Evolutionary conservation across 2,113 vertebrate genomes (phyloP), one percentile per base, ranked within the genome.

Genomic region (Macaca nemestrina): DNA sequence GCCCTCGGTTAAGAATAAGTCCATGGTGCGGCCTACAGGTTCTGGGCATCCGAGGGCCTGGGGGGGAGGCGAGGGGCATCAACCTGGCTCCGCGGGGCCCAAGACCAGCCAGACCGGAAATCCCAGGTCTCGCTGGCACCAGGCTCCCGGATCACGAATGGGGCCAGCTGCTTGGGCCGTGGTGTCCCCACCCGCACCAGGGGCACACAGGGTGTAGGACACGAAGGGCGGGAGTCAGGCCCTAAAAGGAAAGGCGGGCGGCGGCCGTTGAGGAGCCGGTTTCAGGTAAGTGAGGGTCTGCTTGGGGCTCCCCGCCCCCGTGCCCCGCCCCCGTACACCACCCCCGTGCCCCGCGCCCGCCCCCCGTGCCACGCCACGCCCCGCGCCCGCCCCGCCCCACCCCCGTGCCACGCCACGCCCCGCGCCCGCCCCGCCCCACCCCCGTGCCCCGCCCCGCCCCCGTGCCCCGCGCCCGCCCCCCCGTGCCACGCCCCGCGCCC

Each of bases 11-110:
- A 98, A 95, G 96, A 97, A 91, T 92, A 97, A 96, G 94, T 98
- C 97, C 97, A 98, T 97, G 95, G 96, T 96, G 97, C 92, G 95
- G 98, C 97, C 97, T 98, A 97, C 96, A 97, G 97, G 96, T 97
- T 97, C 98, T 98, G 97, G 94, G 97, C 98, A 98, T 98, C 98
- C 98, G 97, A 98, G 96, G 97, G 97, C 97, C 97, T 97, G 95
- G 96, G 97, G 94, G 92, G 97, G 97, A 97, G 95, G 97, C 92
- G 97, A 97, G 97, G 97, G 98, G 97, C 95, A 97, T 98, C 97
- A 97, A 97, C 93, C 97, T 72, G 93, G 98, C 96, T 98, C 97
- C 86, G 64, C 97, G 97, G 96, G 94, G 97, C 97, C 97, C 94
- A 92, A 94, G 97, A 98, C 97, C 98, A 97, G 97, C 98, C 97